Percentiles rank a stretch among this genome's conserved stretches.
Evolutionary conservation across 1,140 invertebrate genomes (phyloP).

Genomic region (Caenorhabditis inopinata): DNA sequence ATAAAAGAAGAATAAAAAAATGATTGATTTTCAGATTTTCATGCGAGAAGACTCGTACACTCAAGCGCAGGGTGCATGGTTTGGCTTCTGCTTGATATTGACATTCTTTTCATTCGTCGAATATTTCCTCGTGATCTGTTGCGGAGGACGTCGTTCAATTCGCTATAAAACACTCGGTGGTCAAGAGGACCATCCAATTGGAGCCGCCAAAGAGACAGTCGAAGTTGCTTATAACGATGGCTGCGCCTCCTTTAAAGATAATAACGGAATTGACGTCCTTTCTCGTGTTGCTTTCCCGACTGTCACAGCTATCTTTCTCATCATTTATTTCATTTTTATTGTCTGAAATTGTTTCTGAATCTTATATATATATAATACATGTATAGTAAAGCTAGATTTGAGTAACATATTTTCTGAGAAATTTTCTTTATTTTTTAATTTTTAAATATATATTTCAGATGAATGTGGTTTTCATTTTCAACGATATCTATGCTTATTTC

Average conservation of each 20-base stretch:
- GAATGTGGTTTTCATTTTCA: too few species aligned
- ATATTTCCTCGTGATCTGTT: constrained; percentile 53
- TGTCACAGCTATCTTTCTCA: constrained; percentile 56
- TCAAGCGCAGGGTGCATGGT: constrained; percentile 37
- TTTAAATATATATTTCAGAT: too few species aligned
- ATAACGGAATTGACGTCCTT: constrained; percentile 55
- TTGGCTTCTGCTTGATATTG: constrained; percentile 49
- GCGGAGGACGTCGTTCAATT: constrained; percentile 49
- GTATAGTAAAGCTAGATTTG: too few species aligned
- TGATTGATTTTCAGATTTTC: not conserved
- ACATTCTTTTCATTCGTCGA: constrained; percentile 51
- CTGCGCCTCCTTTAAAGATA: constrained; percentile 39
- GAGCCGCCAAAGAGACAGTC: constrained; percentile 39
- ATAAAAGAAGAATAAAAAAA: not conserved
- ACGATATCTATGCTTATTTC: too few species aligned
- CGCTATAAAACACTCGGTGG: constrained; percentile 2
- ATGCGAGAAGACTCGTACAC: constrained; percentile 23
- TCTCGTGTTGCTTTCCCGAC: constrained; percentile 59
- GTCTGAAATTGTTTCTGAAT: too few species aligned
- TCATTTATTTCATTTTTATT: constrained; percentile 59
- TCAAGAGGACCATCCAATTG: constrained; percentile 37
- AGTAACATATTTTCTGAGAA: too few species aligned
- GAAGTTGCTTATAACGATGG: constrained; percentile 40
- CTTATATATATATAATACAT: too few species aligned
- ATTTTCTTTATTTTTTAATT: too few species aligned